Conservation (phyloP, 2,888 invertebrate species). For the Myopa tessellatipennis region DNA sequence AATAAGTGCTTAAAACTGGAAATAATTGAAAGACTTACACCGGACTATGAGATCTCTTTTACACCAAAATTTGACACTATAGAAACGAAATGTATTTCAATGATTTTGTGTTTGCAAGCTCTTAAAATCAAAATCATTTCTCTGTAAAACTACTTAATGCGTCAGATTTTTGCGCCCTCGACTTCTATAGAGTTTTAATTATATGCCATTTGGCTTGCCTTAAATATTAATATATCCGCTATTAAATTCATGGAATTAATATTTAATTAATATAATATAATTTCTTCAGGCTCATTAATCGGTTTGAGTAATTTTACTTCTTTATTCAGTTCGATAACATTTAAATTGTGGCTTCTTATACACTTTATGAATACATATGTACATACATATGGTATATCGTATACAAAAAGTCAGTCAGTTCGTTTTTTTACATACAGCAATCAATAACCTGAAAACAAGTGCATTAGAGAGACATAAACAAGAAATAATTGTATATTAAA, state of each 20-base stretch:
- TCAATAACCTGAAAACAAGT: neutral
- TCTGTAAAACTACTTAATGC: too few relatives aligned
- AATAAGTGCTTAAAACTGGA: too few relatives aligned
- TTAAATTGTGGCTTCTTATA: neutral
- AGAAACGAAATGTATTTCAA: too few relatives aligned
- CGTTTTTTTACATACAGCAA: neutral
- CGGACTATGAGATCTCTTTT: too few relatives aligned
- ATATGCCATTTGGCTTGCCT: neutral
- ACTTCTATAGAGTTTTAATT: too few relatives aligned
- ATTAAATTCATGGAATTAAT: neutral
- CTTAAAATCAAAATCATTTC: too few relatives aligned
- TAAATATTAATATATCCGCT: neutral
- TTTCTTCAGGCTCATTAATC: neutral
- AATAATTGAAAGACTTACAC: too few relatives aligned
- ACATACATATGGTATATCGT: neutral
- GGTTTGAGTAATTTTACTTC: neutral
- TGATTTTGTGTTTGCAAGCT: too few relatives aligned
- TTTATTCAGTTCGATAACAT: neutral
- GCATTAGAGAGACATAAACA: neutral
- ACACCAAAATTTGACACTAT: too few relatives aligned
- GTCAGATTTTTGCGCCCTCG: too few relatives aligned
- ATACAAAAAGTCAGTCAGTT: neutral
- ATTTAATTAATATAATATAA: neutral
- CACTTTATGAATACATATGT: neutral
- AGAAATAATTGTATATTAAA: conserved; percentile 19